Evolutionary conservation across 1,140 invertebrate species (phyloP).

Genomic region (Diorhabda elongata): DNA sequence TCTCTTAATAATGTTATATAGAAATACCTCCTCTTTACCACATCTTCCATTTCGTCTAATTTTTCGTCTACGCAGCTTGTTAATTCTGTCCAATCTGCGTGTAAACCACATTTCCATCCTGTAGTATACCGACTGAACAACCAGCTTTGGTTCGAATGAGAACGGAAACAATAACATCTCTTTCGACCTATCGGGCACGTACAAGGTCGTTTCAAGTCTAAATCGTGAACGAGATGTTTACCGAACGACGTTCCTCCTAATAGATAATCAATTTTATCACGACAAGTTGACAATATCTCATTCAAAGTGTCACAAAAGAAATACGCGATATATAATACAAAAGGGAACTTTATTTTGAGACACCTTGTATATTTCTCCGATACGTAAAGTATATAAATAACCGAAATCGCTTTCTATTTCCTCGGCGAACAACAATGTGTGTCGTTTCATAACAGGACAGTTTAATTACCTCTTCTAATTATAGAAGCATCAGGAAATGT

Average conservation of each 20-base stretch:
- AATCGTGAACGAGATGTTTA: constrained; percentile 87
- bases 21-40: constrained; percentile 83
- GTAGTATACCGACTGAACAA: constrained; percentile 97
- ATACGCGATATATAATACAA: too few species aligned
- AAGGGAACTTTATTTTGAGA: too few species aligned
- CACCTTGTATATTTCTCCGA: too few species aligned
- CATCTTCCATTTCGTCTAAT: constrained; percentile 80
- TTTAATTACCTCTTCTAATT: too few species aligned
- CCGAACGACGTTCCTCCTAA: constrained; percentile 88
- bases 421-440: too few species aligned
- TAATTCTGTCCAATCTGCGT: constrained; percentile 97
- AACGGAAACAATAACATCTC: constrained; percentile 88
- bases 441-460: too few species aligned
- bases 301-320: too few species aligned
- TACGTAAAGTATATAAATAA: too few species aligned
- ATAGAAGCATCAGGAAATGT: too few species aligned
- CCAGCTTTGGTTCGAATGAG: constrained; percentile 89
- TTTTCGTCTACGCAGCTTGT: constrained; percentile 84
- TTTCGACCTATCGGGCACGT: constrained; percentile 78
- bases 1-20: constrained; percentile 94
- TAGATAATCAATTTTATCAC: constrained; percentile 7
- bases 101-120: constrained; percentile 97
- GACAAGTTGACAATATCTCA: too few species aligned
- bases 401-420: too few species aligned
- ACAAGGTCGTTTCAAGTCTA: constrained; percentile 82